Conservation (phyloP, 1,140 invertebrate species). For the Teleogryllus occipitalis region DNA sequence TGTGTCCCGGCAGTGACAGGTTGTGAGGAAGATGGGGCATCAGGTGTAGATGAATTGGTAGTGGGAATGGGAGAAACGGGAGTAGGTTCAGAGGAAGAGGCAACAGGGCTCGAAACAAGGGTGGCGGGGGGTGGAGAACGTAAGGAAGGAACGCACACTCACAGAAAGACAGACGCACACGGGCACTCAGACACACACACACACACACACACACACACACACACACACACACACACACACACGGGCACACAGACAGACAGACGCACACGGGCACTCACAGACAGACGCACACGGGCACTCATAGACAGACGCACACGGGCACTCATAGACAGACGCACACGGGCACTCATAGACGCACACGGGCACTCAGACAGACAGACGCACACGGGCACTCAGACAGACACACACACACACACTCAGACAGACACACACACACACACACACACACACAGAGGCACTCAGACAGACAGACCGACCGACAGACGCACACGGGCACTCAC, state of each 20-base stretch:
- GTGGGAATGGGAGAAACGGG: too few species aligned
- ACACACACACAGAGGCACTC: slow-evolving; percentile 11
- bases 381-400: slow-evolving; percentile 8
- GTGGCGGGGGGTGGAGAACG: too few species aligned
- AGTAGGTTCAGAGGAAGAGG: too few species aligned
- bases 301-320: neutral
- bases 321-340: neutral
- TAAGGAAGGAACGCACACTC: too few species aligned
- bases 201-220: neutral
- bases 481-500: slow-evolving; percentile 8
- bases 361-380: slow-evolving; percentile 6
- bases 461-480: slow-evolving; percentile 6
- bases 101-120: too few species aligned
- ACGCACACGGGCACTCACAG: neutral
- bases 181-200: neutral
- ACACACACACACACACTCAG: slow-evolving; percentile 12
- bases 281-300: neutral
- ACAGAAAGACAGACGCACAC: neutral
- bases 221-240: neutral
- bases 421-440: slow-evolving; percentile 14
- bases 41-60: too few species aligned
- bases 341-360: slow-evolving; percentile 12
- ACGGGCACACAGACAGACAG: neutral
- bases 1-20: too few species aligned
- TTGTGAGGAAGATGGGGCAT: too few species aligned